phyloP scores from a whole-genome alignment of 2,113 vertebrate genomes.

The Gymnocephalus cernua region DNA sequence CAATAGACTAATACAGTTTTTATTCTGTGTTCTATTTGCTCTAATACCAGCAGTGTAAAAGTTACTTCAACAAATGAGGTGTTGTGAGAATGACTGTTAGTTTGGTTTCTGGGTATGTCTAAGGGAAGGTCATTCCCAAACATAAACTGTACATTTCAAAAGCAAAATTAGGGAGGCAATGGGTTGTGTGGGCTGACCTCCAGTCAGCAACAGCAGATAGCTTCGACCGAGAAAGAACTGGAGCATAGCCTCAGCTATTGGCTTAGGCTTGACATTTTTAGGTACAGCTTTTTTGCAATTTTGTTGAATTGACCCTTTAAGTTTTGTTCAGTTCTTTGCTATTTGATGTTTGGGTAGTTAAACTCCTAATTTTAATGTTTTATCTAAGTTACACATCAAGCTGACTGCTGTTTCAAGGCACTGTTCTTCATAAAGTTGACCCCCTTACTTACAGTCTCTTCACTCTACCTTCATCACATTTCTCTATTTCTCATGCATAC shows the following conservation, averaged over 20 bases:
- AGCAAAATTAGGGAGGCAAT: neutral
- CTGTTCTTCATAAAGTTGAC: neutral
- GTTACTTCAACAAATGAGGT: no score
- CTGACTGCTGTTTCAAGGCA: neutral
- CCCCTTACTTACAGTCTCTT: neutral
- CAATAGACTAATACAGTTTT: no score
- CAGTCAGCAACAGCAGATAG: neutral
- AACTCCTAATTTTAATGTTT: neutral
- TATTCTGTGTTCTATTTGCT: no score
- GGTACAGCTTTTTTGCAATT: no score
- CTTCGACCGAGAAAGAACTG: no score
- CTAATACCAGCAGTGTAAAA: no score
- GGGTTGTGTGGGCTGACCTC: neutral
- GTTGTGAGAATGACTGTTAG: no score
- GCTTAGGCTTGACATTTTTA: no score
- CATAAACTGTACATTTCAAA: neutral
- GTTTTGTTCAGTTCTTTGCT: neutral
- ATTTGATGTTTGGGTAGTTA: neutral
- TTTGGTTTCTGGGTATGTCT: neutral
- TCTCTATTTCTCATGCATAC: neutral
- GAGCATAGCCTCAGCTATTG: no score
- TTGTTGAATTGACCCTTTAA: neutral
- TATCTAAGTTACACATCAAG: neutral
- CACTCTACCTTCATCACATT: neutral
- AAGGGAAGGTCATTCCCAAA: neutral